Conservation (phyloP, 2,888 invertebrate species). For the Phrixothrix hirtus region DNA sequence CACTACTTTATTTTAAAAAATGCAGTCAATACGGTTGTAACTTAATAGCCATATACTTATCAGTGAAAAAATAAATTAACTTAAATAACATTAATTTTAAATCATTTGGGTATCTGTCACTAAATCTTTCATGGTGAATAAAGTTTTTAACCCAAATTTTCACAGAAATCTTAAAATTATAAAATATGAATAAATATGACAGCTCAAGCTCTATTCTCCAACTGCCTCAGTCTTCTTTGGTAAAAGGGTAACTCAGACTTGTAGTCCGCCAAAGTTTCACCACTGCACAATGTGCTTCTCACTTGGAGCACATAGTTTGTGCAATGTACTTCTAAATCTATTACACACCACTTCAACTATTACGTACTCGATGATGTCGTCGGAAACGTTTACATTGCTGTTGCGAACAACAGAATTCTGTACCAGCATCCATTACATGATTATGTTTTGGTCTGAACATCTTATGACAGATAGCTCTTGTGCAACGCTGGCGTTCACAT, state of each 20-base stretch:
- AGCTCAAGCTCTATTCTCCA: constrained; percentile 43
- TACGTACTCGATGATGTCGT: constrained; percentile 38
- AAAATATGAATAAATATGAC: constrained; percentile 48
- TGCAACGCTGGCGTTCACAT: constrained; percentile 81
- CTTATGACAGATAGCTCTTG: constrained; percentile 69
- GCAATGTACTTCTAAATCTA: constrained; percentile 51
- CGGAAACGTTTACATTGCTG: constrained; percentile 54
- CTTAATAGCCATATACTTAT: constrained; percentile 14
- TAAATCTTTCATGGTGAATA: neutral
- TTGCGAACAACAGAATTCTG: constrained; percentile 64
- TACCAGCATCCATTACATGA: constrained; percentile 34
- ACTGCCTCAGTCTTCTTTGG: constrained; percentile 63
- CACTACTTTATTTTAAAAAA: constrained; percentile 25
- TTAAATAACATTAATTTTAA: constrained; percentile 13
- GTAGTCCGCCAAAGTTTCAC: constrained; percentile 47
- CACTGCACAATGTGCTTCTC: constrained; percentile 37
- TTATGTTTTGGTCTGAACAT: constrained; percentile 55
- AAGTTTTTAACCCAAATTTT: constrained; percentile 9
- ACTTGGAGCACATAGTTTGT: constrained; percentile 58
- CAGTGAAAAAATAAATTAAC: constrained; percentile 31
- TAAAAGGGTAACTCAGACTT: constrained; percentile 59
- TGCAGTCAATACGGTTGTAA: constrained; percentile 27
- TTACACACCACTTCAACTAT: constrained; percentile 35
- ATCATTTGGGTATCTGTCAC: neutral
- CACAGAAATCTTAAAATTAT: constrained; percentile 17